These are phyloP conservation scores for Tricholauxania praeusta DNA, from an alignment of 2,888 invertebrate genomes.

Conservation along the genomic window DNA sequence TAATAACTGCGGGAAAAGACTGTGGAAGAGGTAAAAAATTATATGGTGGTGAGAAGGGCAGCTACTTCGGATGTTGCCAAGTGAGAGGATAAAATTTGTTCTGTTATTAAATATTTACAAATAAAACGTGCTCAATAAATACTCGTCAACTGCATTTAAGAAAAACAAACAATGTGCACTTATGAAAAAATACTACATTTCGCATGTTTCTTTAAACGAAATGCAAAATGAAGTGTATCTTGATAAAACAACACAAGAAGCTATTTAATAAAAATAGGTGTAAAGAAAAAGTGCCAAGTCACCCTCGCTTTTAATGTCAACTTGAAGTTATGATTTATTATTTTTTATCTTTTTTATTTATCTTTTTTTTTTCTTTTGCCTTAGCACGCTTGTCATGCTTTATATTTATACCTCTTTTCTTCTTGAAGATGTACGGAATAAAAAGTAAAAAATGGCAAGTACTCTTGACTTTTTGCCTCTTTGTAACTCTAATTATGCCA, in stretches of 20 bases:
- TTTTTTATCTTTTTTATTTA: slow-evolving; percentile 4
- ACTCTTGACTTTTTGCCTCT: slow-evolving; percentile 22
- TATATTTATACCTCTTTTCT: background rate
- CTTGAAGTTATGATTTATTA: slow-evolving; percentile 15
- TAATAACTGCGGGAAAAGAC: background rate
- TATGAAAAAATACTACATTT: background rate
- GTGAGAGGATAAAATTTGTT: background rate
- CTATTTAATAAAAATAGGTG: slow-evolving; percentile 1
- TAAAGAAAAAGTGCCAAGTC: slow-evolving; percentile 19
- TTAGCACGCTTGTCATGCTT: slow-evolving; percentile 5
- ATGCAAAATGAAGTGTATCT: slow-evolving; percentile 6
- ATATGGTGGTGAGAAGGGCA: background rate
- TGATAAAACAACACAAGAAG: slow-evolving; percentile 1
- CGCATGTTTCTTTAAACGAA: background rate
- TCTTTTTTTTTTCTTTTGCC: background rate
- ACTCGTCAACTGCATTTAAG: slow-evolving; percentile 4
- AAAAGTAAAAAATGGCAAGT: background rate
- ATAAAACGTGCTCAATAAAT: slow-evolving; percentile 28
- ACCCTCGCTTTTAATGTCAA: slow-evolving; percentile 30
- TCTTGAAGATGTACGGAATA: background rate
- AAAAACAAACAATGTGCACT: background rate
- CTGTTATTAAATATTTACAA: slow-evolving; percentile 36
- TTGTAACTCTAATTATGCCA: slow-evolving; percentile 17
- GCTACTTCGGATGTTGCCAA: too few relatives aligned
- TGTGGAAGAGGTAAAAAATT: slow-evolving; percentile 3